Evolutionary conservation across 2,797 vertebrate genomes (phyloP).

Genomic region (Coendou prehensilis): DNA sequence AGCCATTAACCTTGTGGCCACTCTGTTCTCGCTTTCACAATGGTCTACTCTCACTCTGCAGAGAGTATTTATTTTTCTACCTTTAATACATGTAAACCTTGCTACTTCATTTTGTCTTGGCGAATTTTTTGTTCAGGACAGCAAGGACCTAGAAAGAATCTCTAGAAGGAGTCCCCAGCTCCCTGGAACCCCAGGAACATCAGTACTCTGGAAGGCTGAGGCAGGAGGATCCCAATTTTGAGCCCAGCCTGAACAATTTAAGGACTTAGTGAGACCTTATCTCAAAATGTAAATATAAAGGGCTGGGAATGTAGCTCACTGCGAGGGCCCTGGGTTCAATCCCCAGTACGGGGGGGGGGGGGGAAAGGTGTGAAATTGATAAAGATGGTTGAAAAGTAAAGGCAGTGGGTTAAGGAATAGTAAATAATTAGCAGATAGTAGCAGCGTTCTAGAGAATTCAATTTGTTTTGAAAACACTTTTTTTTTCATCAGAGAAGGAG

Average conservation of each 20-base stretch:
- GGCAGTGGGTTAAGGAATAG: not conserved
- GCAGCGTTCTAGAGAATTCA: not conserved
- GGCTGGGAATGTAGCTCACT: too few relatives aligned
- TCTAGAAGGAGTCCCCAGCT: not conserved
- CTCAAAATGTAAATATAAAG: not conserved
- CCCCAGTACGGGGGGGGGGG: not conserved
- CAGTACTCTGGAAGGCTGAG: not conserved
- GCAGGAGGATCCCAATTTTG: not conserved
- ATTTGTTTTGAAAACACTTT: not conserved
- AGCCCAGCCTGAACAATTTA: not conserved
- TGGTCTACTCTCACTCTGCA: not conserved
- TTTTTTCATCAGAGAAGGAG: not conserved
- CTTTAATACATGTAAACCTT: not conserved
- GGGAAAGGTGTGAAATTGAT: not conserved
- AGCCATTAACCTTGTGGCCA: not conserved
- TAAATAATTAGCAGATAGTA: not conserved
- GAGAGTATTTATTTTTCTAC: not conserved
- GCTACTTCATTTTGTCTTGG: not conserved
- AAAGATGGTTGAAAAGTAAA: slow-evolving; percentile 42
- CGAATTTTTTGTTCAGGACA: not conserved
- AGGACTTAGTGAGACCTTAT: too few relatives aligned
- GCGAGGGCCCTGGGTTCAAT: not conserved
- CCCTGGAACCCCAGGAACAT: not conserved
- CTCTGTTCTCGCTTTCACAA: not conserved
- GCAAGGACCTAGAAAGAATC: not conserved